phyloP scores from a whole-genome alignment of 2,888 invertebrate species.

The Macropis europaea region DNA sequence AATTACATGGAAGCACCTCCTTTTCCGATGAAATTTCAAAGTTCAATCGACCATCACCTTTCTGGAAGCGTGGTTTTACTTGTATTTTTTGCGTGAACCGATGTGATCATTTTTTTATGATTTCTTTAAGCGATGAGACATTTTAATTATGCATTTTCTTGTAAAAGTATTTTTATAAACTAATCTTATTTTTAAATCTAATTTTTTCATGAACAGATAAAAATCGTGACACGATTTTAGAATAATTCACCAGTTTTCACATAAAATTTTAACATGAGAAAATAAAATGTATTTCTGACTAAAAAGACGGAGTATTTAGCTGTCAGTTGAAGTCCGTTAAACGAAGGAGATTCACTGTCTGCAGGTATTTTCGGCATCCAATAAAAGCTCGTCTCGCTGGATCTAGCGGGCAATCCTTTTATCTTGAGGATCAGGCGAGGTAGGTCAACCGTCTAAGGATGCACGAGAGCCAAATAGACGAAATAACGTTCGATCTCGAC shows the following conservation, averaged over 20 bases:
- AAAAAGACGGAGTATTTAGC: too few species aligned
- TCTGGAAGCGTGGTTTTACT: background rate
- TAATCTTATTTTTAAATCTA: too few species aligned
- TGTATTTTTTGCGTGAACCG: background rate
- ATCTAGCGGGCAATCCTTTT: conserved; percentile 24
- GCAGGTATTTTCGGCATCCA: background rate
- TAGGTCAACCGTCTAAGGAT: conserved; percentile 45
- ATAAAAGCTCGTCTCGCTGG: background rate
- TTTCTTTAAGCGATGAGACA: too few species aligned
- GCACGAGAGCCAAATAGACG: conserved; percentile 47
- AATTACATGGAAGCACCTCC: conserved; percentile 41
- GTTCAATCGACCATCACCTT: conserved; percentile 1
- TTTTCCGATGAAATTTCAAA: conserved; percentile 20
- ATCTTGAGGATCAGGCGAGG: conserved; percentile 30
- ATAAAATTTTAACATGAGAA: too few species aligned
- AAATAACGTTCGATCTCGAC: conserved; percentile 55
- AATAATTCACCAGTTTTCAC: too few species aligned
- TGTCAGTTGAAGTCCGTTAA: background rate
- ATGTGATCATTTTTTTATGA: background rate
- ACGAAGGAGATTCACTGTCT: background rate
- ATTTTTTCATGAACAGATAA: too few species aligned
- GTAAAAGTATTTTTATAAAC: too few species aligned
- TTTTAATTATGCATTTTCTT: too few species aligned
- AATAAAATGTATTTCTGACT: too few species aligned
- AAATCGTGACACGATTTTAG: too few species aligned